Evolutionary conservation across 2,888 invertebrate species (phyloP).

Genomic region (Lagria hirta): DNA sequence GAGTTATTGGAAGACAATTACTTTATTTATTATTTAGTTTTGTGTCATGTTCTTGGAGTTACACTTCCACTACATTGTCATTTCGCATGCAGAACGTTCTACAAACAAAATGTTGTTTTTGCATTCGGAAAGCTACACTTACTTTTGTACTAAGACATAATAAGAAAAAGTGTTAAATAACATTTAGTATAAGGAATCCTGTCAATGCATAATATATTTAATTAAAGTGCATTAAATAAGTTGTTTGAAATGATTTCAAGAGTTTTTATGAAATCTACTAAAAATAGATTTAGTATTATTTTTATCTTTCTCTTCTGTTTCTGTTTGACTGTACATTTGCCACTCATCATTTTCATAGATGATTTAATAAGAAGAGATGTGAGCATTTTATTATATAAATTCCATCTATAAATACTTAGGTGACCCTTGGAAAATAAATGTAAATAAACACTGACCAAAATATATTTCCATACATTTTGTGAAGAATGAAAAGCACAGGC

Average conservation of each 20-base stretch:
- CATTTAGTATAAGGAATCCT: constrained; percentile 8
- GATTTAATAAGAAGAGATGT: constrained; percentile 37
- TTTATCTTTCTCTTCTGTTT: constrained; percentile 31
- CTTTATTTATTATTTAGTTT: constrained; percentile 14
- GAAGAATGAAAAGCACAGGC: constrained; percentile 27
- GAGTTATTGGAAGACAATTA: constrained; percentile 4
- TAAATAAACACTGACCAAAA: constrained; percentile 36
- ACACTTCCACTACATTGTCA: too few relatives aligned
- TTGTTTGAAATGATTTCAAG: constrained; percentile 16
- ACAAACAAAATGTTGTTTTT: too few relatives aligned
- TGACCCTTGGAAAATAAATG: constrained; percentile 27
- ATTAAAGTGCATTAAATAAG: constrained; percentile 11
- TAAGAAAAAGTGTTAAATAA: constrained; percentile 11
- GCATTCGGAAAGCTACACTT: constrained; percentile 1
- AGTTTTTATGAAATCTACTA: constrained; percentile 14
- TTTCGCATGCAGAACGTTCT: too few relatives aligned
- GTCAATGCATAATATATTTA: constrained; percentile 13
- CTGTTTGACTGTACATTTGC: constrained; percentile 36
- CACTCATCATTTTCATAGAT: constrained; percentile 34
- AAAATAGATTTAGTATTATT: constrained; percentile 38
- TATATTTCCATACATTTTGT: constrained; percentile 19
- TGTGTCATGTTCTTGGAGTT: constrained; percentile 12
- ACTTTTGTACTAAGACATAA: constrained; percentile 12
- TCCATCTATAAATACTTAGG: constrained; percentile 35
- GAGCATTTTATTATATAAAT: constrained; percentile 36